Percentiles rank a stretch among this genome's conserved stretches.
These are phyloP conservation scores for Brachionus sp. DNA, from an alignment of 1,140 invertebrate species.

Conservation along the genomic window DNA sequence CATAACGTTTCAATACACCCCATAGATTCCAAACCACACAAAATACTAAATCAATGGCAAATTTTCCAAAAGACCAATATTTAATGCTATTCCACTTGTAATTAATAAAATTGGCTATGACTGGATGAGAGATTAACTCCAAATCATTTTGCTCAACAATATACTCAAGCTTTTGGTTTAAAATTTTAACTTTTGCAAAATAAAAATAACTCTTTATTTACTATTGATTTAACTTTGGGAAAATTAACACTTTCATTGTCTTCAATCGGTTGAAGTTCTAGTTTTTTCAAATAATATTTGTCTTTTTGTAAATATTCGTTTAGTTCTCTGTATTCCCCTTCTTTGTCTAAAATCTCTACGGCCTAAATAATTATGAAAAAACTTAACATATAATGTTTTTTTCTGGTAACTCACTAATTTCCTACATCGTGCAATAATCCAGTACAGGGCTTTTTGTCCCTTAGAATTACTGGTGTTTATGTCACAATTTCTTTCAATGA, in stretches of 20 bases:
- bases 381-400: neutral
- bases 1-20: neutral
- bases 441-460: neutral
- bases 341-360: neutral
- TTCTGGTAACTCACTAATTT: neutral
- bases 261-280: neutral
- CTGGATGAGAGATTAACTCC: slow-evolving; percentile 30
- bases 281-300: neutral
- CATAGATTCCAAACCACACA: slow-evolving; percentile 18
- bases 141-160: neutral
- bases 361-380: neutral
- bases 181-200: neutral
- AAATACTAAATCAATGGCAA: neutral
- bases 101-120: neutral
- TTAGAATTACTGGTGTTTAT: neutral
- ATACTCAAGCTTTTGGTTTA: neutral
- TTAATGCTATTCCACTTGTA: neutral
- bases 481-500: neutral
- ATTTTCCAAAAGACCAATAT: neutral
- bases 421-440: neutral
- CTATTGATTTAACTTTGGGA: neutral
- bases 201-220: too few relatives aligned
- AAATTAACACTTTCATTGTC: neutral
- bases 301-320: neutral
- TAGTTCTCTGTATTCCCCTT: neutral